Base-by-base conservation (phyloP, 1,140 invertebrate genomes). In the Rhopalosiphum maidis region DNA sequence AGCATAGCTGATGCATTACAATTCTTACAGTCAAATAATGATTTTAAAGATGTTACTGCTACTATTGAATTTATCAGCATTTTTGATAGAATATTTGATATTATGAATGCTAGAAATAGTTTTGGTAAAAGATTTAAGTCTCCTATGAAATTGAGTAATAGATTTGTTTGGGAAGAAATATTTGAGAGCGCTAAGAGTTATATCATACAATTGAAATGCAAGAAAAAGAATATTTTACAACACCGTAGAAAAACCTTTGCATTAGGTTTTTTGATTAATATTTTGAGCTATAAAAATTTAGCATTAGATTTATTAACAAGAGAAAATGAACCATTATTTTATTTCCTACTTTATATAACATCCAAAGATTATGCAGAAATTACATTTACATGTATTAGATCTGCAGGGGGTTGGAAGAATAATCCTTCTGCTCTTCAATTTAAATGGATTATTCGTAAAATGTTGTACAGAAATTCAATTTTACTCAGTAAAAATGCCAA, bases 341-440 rank as follows among this genome's bases (percentile, higher is more conserved):
- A 82, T 82, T 82, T 82, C n/a, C 11, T 82, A 82, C 77, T 11
- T 37, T 82, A 82, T 82, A 82, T 37, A 82, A 37, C 18, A 82
- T 82, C 15, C 18, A n/a, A 35, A 82, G 35, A 82, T 37, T 35
- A 37, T 37, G 18, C 35, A n/a, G 5, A 43, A 85, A 85, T 85
- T 85, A 85, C 82, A 90, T 90, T 90, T 90, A 15, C 88, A 90
- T 54, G 88, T 55, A 54, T 90, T n/a, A 51, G 25, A 90, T 54
- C 30, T 25, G 22, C 18, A 18, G 46, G 30, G 7, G 46, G 30
- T 37, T 90, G 88, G 46, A 90, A 90, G 4, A 90, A 90, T 90
- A 54, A 90, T 90, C 88, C 88, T 35, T 51, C 46, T 35, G 88
- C 88, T 60, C 30, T 90, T n/a, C 88, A 90, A 90, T 51, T 89